Base-by-base conservation (phyloP, 2,888 invertebrate species). In the Napeogenes inachia region DNA sequence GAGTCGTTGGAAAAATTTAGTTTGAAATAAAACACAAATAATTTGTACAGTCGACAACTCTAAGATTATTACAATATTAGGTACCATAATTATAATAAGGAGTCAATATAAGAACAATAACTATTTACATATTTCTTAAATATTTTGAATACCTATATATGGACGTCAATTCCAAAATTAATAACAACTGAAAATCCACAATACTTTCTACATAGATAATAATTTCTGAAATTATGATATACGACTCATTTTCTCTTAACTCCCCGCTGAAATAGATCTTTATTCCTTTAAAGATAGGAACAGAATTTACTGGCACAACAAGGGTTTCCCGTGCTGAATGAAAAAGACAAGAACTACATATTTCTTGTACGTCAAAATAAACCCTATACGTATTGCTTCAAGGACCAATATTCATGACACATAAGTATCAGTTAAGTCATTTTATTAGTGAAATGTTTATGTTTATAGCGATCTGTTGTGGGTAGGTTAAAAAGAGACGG, bases 391-490 rank as follows among this genome's bases (percentile, higher is more conserved):
- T 0, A 0, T 2, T 0, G 0, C 0, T 0, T 4, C 72, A 75
- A 64, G 64, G 70, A 71, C 68, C 45, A 67, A 59, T 69, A 70
- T 82, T 32, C 62, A 3, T 71, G 71, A 10, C 2, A 12, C 0
- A 0, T 2, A 21, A 33, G n/a, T 60, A 63, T 32, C 32, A 70
- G 63, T 73, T 69, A 78, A 75, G 81, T 69, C 85, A 72, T 86
- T 87, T 76, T 67, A 71, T 69, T 66, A 68, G 67, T 72, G 70
- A 78, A 80, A 76, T 83, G 76, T 87, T 71, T 85, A 85, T 90
- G 87, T 89, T 89, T 89, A 88, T 88, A 88, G 84, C 85, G 87
- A 88, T 87, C 86, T 86, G 88, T 86, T 87, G 86, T 85, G 82
- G 84, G 83, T 79, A 82, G 81, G 89, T 89, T 89, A 89, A 88